Conservation (phyloP, 2,113 vertebrate species). For the Megaptera novaeangliae region DNA sequence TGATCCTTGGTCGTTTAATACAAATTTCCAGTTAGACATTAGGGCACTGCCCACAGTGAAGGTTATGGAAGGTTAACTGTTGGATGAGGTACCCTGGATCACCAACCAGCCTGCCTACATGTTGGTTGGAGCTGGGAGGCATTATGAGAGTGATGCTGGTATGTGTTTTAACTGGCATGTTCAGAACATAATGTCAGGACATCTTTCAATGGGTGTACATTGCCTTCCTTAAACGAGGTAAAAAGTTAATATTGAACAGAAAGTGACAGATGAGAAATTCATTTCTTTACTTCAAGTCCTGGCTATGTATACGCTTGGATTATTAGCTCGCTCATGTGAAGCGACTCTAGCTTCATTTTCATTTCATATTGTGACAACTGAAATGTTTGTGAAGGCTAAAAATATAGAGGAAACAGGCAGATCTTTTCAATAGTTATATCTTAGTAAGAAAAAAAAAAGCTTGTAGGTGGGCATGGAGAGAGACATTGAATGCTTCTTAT, state of each 20-base stretch:
- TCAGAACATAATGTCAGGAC: background rate
- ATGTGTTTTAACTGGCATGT: background rate
- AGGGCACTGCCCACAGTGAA: background rate
- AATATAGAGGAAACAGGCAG: background rate
- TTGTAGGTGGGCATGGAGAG: background rate
- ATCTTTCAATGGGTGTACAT: background rate
- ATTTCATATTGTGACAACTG: conserved; percentile 40
- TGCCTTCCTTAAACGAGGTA: conserved; percentile 21
- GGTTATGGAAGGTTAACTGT: background rate
- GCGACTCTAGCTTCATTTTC: conserved; percentile 49
- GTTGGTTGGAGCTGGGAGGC: background rate
- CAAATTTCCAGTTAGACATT: background rate
- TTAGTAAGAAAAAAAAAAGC: background rate
- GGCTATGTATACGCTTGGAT: background rate
- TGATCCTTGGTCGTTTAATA: background rate
- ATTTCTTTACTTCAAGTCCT: conserved; percentile 11
- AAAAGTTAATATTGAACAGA: conserved; percentile 10
- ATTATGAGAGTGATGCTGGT: background rate
- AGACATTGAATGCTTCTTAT: background rate
- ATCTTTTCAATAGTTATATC: conserved; percentile 48
- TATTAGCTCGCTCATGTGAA: background rate
- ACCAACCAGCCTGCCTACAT: background rate
- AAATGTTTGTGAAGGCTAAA: conserved; percentile 25
- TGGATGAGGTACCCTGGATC: background rate
- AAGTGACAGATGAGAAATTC: conserved; percentile 13